These are phyloP conservation scores for Hesperophylax magnus DNA, from an alignment of 1,140 invertebrate genomes.

Conservation along the genomic window DNA sequence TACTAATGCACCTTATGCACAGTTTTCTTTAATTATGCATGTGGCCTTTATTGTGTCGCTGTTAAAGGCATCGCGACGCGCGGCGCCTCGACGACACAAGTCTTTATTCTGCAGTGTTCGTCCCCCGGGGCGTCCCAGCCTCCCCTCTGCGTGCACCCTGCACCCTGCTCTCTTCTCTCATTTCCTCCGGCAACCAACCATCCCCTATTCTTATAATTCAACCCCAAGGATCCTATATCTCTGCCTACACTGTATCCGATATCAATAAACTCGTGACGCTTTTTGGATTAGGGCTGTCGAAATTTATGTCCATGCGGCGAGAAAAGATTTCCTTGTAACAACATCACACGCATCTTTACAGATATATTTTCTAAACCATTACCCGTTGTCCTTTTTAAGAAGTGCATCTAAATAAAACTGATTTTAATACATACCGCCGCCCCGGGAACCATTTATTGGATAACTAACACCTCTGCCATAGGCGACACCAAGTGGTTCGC, in stretches of 20 bases:
- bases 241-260: constrained; percentile 14
- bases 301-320: background rate
- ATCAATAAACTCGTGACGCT: constrained; percentile 32
- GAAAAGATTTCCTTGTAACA: too few species aligned
- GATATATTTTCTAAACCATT: too few species aligned
- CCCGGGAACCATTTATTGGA: too few species aligned
- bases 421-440: too few species aligned
- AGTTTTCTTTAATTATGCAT: background rate
- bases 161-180: background rate
- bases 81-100: background rate
- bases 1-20: too few species aligned
- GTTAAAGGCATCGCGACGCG: background rate
- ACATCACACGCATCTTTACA: too few species aligned
- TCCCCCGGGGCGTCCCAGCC: background rate
- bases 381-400: too few species aligned
- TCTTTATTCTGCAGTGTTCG: background rate
- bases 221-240: constrained; percentile 16
- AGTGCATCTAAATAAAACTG: too few species aligned
- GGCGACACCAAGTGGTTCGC: too few species aligned
- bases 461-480: too few species aligned
- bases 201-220: constrained; percentile 16
- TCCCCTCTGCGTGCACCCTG: background rate
- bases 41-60: background rate
- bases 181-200: background rate
- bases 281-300: constrained; percentile 22